phyloP scores from a whole-genome alignment of 1,140 invertebrate species.

The Liolophura sinensis region DNA sequence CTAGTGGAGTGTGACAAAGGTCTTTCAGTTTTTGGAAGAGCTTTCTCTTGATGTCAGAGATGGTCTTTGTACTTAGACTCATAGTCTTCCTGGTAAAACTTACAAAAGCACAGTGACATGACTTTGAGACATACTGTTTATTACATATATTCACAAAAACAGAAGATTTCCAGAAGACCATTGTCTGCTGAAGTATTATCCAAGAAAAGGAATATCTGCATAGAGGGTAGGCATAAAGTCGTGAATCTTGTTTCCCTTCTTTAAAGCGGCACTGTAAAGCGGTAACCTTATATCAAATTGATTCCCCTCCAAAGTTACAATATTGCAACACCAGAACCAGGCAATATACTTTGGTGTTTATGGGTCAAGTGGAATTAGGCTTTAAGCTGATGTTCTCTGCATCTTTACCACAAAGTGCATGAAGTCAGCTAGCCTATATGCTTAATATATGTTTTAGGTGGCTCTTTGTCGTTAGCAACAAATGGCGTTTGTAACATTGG shows the following conservation, averaged over 20 bases:
- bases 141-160: no score
- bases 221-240: no score
- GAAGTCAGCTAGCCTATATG: not conserved
- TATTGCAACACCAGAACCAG: not conserved
- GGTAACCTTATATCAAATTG: no score
- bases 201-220: no score
- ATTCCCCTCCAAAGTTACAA: no score
- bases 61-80: not conserved
- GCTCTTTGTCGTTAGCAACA: constrained; percentile 30
- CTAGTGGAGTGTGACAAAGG: not conserved
- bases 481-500: constrained; percentile 38
- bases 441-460: constrained; percentile 26
- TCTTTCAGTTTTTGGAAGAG: not conserved
- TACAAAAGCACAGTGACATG: no score
- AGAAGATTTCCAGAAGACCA: no score
- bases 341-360: not conserved
- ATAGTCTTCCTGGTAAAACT: not conserved
- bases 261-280: no score
- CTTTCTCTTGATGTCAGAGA: not conserved
- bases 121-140: no score
- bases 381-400: not conserved
- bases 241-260: no score
- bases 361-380: not conserved
- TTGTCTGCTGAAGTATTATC: no score
- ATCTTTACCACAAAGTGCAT: not conserved